Percentiles rank a stretch among this genome's conserved stretches.
Conservation (phyloP, 2,797 vertebrate species). For the Rhodeus uyekii region DNA sequence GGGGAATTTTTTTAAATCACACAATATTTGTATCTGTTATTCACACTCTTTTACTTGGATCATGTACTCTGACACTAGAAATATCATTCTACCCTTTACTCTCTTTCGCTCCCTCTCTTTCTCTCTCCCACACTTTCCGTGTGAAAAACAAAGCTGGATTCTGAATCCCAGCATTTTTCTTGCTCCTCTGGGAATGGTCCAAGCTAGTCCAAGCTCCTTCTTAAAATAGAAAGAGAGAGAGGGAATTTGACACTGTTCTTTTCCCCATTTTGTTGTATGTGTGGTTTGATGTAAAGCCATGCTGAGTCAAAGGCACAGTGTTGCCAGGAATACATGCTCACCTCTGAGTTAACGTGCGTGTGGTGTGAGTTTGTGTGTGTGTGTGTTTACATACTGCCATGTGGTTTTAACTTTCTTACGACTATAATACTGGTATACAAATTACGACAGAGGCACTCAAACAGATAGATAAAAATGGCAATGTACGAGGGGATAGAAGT, state of each 20-base stretch:
- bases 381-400: not conserved
- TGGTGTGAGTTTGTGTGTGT: not conserved
- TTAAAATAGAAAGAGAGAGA: conserved; percentile 47
- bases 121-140: conserved; percentile 62
- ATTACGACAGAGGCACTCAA: not conserved
- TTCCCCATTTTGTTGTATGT: conserved; percentile 52
- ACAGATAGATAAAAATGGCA: not conserved
- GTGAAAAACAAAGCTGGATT: conserved; percentile 33
- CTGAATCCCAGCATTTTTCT: conserved; percentile 42
- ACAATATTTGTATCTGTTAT: conserved; percentile 49
- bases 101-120: conserved; percentile 66
- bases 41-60: conserved; percentile 45
- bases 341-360: not conserved
- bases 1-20: conserved; percentile 21
- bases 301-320: conserved; percentile 55
- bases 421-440: not conserved
- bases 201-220: conserved; percentile 30
- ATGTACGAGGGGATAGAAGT: not conserved
- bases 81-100: conserved; percentile 62
- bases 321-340: conserved; percentile 41
- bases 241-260: conserved; percentile 42
- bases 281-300: conserved; percentile 50
- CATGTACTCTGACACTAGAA: conserved; percentile 31
- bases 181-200: conserved; percentile 39
- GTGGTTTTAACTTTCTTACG: not conserved